A percentile compares a stretch with the other conserved stretches of the same genome.
Evolutionary conservation across 2,888 invertebrate genomes (phyloP).

Genomic region (Prenolepis imparis): DNA sequence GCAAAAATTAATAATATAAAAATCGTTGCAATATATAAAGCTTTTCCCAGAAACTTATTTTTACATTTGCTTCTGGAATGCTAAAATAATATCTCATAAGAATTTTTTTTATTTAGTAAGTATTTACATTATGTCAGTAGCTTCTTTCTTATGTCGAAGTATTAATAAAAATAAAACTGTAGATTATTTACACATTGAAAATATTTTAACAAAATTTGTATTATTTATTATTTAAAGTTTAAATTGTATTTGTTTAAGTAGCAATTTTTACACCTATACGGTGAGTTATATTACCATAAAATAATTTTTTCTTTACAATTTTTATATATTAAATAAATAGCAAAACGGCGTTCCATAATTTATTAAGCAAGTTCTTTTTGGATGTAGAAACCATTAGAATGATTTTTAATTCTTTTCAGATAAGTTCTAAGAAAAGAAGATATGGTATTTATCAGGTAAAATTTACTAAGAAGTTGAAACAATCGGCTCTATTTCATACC

Average conservation of each 20-base stretch:
- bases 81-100: background rate
- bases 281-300: background rate
- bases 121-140: slow-evolving; percentile 2
- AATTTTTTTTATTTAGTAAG: background rate
- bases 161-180: background rate
- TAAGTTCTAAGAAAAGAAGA: too few species aligned
- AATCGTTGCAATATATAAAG: background rate
- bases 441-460: too few species aligned
- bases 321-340: background rate
- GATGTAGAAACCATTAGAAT: too few species aligned
- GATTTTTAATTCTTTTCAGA: too few species aligned
- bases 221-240: background rate
- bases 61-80: background rate
- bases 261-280: background rate
- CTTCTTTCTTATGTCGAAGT: background rate
- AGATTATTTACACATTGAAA: background rate
- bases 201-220: slow-evolving; percentile 2
- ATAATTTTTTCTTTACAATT: background rate
- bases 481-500: too few species aligned
- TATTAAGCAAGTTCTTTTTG: too few species aligned
- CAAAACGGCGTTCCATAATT: background rate
- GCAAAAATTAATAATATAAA: too few species aligned
- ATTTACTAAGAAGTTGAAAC: too few species aligned
- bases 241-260: background rate
- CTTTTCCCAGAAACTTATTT: background rate